Percentiles rank a stretch among this genome's conserved stretches.
phyloP scores from a whole-genome alignment of 1,140 invertebrate species.

The Atopsyche davidsoni region DNA sequence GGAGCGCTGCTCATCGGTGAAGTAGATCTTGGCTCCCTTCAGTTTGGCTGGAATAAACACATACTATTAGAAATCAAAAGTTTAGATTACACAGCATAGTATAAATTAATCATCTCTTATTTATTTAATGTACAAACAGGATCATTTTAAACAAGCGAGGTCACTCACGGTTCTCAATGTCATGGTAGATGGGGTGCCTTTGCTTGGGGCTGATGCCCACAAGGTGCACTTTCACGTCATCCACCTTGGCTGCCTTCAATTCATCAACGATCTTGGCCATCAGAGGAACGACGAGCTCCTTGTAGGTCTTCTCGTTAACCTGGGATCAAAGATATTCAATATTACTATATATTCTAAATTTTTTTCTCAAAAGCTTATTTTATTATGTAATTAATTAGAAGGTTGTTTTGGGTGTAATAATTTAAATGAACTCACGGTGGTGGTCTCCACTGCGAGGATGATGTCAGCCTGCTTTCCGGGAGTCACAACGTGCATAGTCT shows the following conservation, averaged over 20 bases:
- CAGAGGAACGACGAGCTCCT: conserved; percentile 46
- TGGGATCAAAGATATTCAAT: too few species aligned
- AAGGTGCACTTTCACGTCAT: conserved; percentile 44
- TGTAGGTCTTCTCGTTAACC: conserved; percentile 45
- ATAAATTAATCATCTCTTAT: too few species aligned
- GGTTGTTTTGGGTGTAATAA: too few species aligned
- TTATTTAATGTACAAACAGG: too few species aligned
- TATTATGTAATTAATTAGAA: too few species aligned
- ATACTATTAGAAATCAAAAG: too few species aligned
- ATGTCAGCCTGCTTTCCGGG: conserved; percentile 68
- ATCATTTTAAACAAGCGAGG: not conserved
- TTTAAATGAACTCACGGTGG: conserved; percentile 34
- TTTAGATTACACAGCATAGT: too few species aligned
- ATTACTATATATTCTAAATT: too few species aligned
- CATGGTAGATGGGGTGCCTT: conserved; percentile 42
- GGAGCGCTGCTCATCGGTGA: conserved; percentile 38
- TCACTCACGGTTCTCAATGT: conserved; percentile 40
- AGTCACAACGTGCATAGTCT: conserved; percentile 58
- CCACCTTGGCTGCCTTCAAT: conserved; percentile 42
- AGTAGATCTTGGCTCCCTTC: conserved; percentile 40
- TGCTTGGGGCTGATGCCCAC: conserved; percentile 38
- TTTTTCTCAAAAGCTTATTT: too few species aligned
- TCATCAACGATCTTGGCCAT: conserved; percentile 43
- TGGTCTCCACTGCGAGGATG: conserved; percentile 63
- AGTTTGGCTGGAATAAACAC: conserved; percentile 39